Percentiles rank a stretch among this genome's conserved stretches.
phyloP scores from a whole-genome alignment of 2,888 invertebrate genomes.

The Rhingia campestris region DNA sequence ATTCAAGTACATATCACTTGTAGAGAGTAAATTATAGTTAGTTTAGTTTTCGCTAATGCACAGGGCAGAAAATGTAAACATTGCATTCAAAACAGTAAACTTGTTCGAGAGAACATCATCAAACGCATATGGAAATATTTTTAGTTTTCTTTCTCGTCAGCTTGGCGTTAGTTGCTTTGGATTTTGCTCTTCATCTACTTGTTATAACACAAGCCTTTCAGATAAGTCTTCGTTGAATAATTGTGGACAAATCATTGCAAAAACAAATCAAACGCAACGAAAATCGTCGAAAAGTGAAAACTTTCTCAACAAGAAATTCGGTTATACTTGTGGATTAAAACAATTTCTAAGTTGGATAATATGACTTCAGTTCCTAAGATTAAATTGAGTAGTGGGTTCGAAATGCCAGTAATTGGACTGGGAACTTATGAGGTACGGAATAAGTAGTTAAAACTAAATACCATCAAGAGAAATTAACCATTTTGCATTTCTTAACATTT shows the following conservation, averaged over 20 bases:
- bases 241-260: not conserved
- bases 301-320: not conserved
- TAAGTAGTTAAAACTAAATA: too few species aligned
- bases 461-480: too few species aligned
- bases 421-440: constrained; percentile 88
- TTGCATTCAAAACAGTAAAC: constrained; percentile 15
- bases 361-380: constrained; percentile 83
- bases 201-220: constrained; percentile 69
- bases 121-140: constrained; percentile 58
- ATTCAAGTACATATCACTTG: too few species aligned
- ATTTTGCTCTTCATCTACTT: constrained; percentile 63
- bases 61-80: constrained; percentile 38
- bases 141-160: constrained; percentile 66
- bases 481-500: too few species aligned
- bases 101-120: constrained; percentile 21
- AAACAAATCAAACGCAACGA: not conserved
- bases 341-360: constrained; percentile 80
- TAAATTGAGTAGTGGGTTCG: constrained; percentile 84
- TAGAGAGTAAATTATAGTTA: too few species aligned
- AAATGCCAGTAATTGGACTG: constrained; percentile 86
- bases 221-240: constrained; percentile 59
- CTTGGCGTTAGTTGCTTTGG: constrained; percentile 63
- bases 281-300: constrained; percentile 1
- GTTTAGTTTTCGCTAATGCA: constrained; percentile 9
- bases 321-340: not conserved